phyloP scores from a whole-genome alignment of 2,797 vertebrate genomes.

The Merluccius polli region DNA sequence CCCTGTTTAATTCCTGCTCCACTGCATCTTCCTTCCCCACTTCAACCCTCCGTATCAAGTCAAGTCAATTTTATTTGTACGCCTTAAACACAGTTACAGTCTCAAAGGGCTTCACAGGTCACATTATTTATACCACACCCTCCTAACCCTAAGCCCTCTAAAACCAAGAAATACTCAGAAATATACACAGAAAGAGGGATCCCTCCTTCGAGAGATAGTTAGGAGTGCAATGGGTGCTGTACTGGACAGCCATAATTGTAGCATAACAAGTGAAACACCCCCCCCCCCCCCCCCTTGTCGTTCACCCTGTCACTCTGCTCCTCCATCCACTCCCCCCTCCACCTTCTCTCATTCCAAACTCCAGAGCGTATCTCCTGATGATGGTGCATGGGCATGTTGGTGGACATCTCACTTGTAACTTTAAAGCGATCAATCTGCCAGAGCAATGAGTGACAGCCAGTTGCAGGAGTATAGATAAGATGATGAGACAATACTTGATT shows the following conservation, averaged over 20 bases:
- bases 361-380: not conserved
- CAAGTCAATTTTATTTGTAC: not conserved
- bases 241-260: not conserved
- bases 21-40: not conserved
- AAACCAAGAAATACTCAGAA: not conserved
- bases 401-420: not conserved
- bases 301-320: too few relatives aligned
- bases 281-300: too few relatives aligned
- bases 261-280: too few relatives aligned
- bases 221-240: not conserved
- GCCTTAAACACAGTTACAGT: not conserved
- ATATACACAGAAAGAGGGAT: too few relatives aligned
- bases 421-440: not conserved
- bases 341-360: not conserved
- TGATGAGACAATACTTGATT: not conserved
- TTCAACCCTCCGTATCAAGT: not conserved
- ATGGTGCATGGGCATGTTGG: too few relatives aligned
- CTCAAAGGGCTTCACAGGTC: not conserved
- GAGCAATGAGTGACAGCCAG: not conserved
- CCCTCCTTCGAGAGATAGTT: not conserved
- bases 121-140: not conserved
- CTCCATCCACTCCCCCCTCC: too few relatives aligned
- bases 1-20: not conserved
- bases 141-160: too few relatives aligned
- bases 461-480: not conserved